phyloP scores from a whole-genome alignment of 2,888 invertebrate species.

The Hypolimnas misippus region DNA sequence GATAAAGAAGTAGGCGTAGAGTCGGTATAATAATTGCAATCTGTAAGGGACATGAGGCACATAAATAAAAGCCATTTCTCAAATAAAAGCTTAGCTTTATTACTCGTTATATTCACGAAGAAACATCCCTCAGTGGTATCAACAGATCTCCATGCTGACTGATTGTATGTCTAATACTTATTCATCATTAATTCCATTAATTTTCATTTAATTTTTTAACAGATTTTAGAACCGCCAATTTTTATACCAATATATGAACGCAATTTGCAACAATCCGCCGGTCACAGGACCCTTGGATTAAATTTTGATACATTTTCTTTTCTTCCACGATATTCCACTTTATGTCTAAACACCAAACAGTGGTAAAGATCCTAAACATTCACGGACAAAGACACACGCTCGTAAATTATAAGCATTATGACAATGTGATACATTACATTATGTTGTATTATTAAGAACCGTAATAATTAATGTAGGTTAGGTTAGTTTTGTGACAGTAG shows the following conservation, averaged over 20 bases:
- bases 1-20: no score
- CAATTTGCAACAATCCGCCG: slow-evolving; percentile 60
- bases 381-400: slow-evolving; percentile 85
- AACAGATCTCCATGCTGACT: slow-evolving; percentile 77
- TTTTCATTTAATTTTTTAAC: slow-evolving; percentile 52
- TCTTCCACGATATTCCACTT: slow-evolving; percentile 68
- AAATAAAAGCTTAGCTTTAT: slow-evolving; percentile 91
- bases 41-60: not conserved
- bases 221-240: slow-evolving; percentile 73
- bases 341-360: slow-evolving; percentile 81
- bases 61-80: slow-evolving; percentile 76
- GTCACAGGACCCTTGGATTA: slow-evolving; percentile 46
- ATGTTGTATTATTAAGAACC: slow-evolving; percentile 80
- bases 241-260: slow-evolving; percentile 63
- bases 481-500: slow-evolving; percentile 67
- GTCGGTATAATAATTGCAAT: no score
- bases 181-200: slow-evolving; percentile 67
- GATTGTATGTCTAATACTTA: slow-evolving; percentile 63
- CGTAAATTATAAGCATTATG: slow-evolving; percentile 84
- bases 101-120: slow-evolving; percentile 88
- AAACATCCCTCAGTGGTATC: slow-evolving; percentile 81
- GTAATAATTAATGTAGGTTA: slow-evolving; percentile 82
- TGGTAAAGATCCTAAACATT: slow-evolving; percentile 80
- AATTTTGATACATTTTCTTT: slow-evolving; percentile 70
- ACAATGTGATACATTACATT: slow-evolving; percentile 83